Conservation (phyloP, 2,797 vertebrate genomes). For the Chromobotia macracanthus region DNA sequence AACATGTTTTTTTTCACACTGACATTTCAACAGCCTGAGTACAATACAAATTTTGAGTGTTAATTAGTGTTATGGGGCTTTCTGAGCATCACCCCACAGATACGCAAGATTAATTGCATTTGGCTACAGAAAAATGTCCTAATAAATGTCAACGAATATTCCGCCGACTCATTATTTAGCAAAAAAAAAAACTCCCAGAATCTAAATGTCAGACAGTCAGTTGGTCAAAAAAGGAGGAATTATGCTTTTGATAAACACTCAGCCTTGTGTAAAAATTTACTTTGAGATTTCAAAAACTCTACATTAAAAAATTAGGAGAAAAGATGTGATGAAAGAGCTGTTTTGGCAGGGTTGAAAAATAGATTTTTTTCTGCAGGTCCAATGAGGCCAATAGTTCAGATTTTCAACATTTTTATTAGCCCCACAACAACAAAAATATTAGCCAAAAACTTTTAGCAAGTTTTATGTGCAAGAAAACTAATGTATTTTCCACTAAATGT, state of each 20-base stretch:
- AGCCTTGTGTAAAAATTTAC: slow-evolving; percentile 30
- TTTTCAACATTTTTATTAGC: no score
- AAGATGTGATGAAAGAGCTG: no score
- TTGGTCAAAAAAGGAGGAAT: slow-evolving; percentile 15
- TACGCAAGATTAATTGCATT: slow-evolving; percentile 38
- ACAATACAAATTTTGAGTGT: slow-evolving; percentile 63
- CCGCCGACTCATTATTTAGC: slow-evolving; percentile 21
- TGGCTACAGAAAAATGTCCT: slow-evolving; percentile 31
- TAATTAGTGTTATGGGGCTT: slow-evolving; percentile 40
- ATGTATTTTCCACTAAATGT: no score
- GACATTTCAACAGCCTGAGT: slow-evolving; percentile 68
- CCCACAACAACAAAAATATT: no score
- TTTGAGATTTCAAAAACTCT: not conserved
- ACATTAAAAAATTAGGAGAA: not conserved
- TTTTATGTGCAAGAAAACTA: no score
- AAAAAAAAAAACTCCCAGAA: slow-evolving; percentile 2
- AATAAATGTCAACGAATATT: slow-evolving; percentile 49
- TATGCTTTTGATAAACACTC: slow-evolving; percentile 28
- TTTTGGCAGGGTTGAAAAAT: no score
- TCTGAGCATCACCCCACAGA: slow-evolving; percentile 18
- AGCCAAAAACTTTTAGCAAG: no score
- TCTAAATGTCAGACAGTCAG: slow-evolving; percentile 41
- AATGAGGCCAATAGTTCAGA: no score
- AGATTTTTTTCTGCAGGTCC: no score
- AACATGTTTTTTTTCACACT: slow-evolving; percentile 43